These are phyloP conservation scores for Thalpophila matura DNA, from an alignment of 2,888 invertebrate genomes.

Conservation along the genomic window DNA sequence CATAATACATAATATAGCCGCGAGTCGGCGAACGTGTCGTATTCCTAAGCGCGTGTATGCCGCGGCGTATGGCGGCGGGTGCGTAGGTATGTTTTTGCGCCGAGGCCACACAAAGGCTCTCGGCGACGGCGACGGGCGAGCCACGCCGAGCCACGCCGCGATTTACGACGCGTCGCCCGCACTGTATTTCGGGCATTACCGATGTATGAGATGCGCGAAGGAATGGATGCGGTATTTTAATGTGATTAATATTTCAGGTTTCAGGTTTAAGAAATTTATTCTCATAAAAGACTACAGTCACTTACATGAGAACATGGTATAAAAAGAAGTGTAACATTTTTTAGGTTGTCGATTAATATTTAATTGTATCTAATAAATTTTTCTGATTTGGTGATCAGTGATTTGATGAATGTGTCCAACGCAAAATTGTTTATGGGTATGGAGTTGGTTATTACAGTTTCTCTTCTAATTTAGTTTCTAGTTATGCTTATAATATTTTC, in stretches of 20 bases:
- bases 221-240: conserved; percentile 73
- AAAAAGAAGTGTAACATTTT: too few species aligned
- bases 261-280: too few species aligned
- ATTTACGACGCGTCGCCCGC: conserved; percentile 91
- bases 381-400: too few species aligned
- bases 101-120: conserved; percentile 86
- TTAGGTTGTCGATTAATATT: too few species aligned
- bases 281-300: too few species aligned
- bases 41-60: conserved; percentile 44
- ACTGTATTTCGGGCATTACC: conserved; percentile 89
- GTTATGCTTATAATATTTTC: too few species aligned
- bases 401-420: too few species aligned
- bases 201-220: conserved; percentile 67
- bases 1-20: conserved; percentile 49
- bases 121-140: conserved; percentile 61
- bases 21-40: conserved; percentile 49
- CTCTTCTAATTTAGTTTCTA: too few species aligned
- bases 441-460: too few species aligned
- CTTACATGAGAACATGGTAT: too few species aligned
- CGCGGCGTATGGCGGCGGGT: conserved; percentile 28
- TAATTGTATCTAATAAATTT: too few species aligned
- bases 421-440: too few species aligned
- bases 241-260: neutral
- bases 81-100: conserved; percentile 72
- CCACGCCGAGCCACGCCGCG: conserved; percentile 86